These are phyloP conservation scores for Clarias laeviceps DNA, from an alignment of 2,797 vertebrate genomes.

Conservation along the genomic window DNA sequence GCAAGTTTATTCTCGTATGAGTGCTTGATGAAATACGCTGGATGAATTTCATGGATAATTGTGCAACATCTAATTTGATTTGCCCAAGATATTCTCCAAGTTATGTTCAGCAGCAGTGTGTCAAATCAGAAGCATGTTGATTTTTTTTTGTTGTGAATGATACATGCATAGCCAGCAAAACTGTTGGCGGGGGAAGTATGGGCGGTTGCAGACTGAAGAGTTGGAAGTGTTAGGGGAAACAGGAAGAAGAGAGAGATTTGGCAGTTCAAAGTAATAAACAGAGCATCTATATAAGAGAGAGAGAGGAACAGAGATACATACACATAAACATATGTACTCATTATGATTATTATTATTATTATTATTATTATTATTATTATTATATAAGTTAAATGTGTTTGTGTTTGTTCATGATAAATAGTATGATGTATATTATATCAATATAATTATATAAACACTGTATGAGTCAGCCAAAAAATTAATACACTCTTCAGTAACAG, in stretches of 20 bases:
- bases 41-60: slow-evolving; percentile 17
- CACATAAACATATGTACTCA: background rate
- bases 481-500: too few species aligned
- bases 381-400: background rate
- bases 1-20: background rate
- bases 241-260: background rate
- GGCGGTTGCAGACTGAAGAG: too few species aligned
- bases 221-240: too few species aligned
- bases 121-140: slow-evolving; percentile 3
- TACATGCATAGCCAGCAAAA: background rate
- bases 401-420: too few species aligned
- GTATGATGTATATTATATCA: too few species aligned
- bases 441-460: too few species aligned
- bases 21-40: background rate
- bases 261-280: background rate
- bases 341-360: background rate
- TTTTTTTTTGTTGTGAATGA: slow-evolving; percentile 23
- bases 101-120: slow-evolving; percentile 8
- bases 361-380: background rate
- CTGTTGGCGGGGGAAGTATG: background rate
- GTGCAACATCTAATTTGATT: slow-evolving; percentile 25
- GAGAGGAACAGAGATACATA: slow-evolving; percentile 1
- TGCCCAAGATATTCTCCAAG: slow-evolving; percentile 26
- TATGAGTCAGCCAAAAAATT: too few species aligned
- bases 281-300: background rate